phyloP scores from a whole-genome alignment of 2,888 invertebrate genomes.

The Synergus laeviventris region DNA sequence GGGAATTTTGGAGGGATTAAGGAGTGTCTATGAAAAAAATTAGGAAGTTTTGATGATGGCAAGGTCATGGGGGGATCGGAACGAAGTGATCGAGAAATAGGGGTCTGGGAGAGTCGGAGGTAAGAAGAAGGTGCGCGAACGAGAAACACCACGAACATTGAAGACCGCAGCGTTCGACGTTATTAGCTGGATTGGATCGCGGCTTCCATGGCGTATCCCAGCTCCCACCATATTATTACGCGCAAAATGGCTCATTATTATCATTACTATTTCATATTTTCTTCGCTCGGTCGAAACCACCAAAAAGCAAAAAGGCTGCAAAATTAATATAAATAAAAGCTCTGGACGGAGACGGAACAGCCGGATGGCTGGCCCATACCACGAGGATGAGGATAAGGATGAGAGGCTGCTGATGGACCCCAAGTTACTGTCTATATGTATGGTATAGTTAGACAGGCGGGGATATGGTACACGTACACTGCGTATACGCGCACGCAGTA shows the following conservation, averaged over 20 bases:
- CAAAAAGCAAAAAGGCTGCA: constrained; percentile 68
- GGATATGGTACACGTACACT: constrained; percentile 33
- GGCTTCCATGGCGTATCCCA: constrained; percentile 63
- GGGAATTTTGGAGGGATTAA: background rate
- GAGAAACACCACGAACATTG: constrained; percentile 51
- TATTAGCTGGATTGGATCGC: constrained; percentile 67
- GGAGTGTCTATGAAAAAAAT: constrained; percentile 7
- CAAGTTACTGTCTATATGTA: constrained; percentile 30
- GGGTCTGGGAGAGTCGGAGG: constrained; percentile 26
- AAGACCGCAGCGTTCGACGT: constrained; percentile 56
- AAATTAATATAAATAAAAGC: constrained; percentile 74
- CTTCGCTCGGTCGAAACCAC: constrained; percentile 64
- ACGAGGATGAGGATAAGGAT: constrained; percentile 26
- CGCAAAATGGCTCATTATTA: constrained; percentile 74
- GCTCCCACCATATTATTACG: constrained; percentile 73
- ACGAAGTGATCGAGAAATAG: constrained; percentile 30
- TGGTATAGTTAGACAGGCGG: constrained; percentile 6
- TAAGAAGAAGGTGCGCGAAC: constrained; percentile 37
- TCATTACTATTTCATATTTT: constrained; percentile 74
- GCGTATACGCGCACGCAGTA: constrained; percentile 8
- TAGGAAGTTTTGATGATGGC: constrained; percentile 14
- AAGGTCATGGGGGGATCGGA: background rate
- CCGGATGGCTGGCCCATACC: constrained; percentile 41
- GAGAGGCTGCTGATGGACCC: constrained; percentile 35
- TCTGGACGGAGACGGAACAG: constrained; percentile 57